A percentile compares a stretch with the other conserved stretches of the same genome.
Conservation (phyloP, 2,113 vertebrate genomes). For the Corythornis vintsioides region DNA sequence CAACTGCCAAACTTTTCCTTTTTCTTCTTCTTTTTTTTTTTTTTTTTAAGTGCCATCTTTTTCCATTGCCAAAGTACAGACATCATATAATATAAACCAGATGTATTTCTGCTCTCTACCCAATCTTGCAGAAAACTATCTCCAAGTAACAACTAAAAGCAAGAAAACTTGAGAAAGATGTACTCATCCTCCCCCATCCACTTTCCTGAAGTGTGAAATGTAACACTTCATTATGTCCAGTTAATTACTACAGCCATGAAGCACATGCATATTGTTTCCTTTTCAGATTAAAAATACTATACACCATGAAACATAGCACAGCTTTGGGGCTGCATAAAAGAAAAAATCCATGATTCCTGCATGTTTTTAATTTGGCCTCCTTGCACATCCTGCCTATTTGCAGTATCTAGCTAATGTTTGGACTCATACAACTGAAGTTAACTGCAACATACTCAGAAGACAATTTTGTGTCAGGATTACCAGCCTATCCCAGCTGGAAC, state of each 20-base stretch:
- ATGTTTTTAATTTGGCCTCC: constrained; percentile 55
- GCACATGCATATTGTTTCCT: neutral
- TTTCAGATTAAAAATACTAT: constrained; percentile 20
- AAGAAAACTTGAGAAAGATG: constrained; percentile 11
- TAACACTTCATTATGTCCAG: neutral
- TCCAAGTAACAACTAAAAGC: constrained; percentile 8
- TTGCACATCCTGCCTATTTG: constrained; percentile 60
- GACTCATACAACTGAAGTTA: constrained; percentile 43
- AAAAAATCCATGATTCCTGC: constrained; percentile 20
- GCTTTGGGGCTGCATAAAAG: neutral
- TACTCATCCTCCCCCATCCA: neutral
- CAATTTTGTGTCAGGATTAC: constrained; percentile 2
- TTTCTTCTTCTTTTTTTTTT: neutral
- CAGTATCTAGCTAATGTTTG: constrained; percentile 32
- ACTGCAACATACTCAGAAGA: constrained; percentile 24
- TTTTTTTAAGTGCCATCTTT: constrained; percentile 58
- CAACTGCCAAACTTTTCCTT: constrained; percentile 42
- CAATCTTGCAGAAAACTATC: constrained; percentile 20
- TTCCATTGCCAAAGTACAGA: constrained; percentile 52
- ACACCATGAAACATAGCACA: neutral
- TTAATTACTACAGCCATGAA: constrained; percentile 17
- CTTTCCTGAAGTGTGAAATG: neutral
- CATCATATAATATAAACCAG: constrained; percentile 62
- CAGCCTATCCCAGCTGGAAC: neutral
- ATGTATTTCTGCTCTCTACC: constrained; percentile 43